phyloP scores from a whole-genome alignment of 2,113 vertebrate genomes.

The Sterrhoptilus dennistouni region DNA sequence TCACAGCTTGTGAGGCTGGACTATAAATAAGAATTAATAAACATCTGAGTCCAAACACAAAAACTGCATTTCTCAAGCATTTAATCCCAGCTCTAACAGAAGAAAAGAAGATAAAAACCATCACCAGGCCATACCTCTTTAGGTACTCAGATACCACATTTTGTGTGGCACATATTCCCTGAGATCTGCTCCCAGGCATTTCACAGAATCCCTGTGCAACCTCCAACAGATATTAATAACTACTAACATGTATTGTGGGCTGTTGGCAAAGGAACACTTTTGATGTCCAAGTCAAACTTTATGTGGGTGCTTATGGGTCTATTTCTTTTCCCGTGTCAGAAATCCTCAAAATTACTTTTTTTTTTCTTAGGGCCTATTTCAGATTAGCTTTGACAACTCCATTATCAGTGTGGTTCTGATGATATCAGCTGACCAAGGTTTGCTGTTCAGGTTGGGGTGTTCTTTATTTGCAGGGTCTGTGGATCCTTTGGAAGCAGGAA shows the following conservation, averaged over 20 bases:
- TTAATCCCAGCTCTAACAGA: too few species aligned
- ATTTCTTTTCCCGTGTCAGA: not conserved
- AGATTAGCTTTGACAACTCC: not conserved
- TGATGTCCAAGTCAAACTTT: not conserved
- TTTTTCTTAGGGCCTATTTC: not conserved
- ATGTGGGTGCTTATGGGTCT: not conserved
- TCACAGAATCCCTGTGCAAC: not conserved
- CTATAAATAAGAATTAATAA: too few species aligned
- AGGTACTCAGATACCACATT: not conserved
- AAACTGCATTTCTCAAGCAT: too few species aligned
- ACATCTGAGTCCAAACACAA: too few species aligned
- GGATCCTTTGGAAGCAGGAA: not conserved
- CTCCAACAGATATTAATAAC: not conserved
- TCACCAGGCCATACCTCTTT: not conserved
- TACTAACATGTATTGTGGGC: not conserved
- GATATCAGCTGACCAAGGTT: not conserved
- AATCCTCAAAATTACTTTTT: not conserved
- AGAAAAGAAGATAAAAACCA: too few species aligned
- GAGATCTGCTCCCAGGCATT: not conserved
- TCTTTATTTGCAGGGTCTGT: not conserved
- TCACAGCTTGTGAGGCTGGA: too few species aligned
- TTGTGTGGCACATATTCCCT: not conserved
- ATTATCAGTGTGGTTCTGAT: not conserved
- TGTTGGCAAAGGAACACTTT: not conserved
- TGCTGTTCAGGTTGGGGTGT: not conserved